Evolutionary conservation across 1,140 invertebrate genomes (phyloP), one percentile per base, ranked within the genome.

Genomic region (Pachypeltis micranthus): DNA sequence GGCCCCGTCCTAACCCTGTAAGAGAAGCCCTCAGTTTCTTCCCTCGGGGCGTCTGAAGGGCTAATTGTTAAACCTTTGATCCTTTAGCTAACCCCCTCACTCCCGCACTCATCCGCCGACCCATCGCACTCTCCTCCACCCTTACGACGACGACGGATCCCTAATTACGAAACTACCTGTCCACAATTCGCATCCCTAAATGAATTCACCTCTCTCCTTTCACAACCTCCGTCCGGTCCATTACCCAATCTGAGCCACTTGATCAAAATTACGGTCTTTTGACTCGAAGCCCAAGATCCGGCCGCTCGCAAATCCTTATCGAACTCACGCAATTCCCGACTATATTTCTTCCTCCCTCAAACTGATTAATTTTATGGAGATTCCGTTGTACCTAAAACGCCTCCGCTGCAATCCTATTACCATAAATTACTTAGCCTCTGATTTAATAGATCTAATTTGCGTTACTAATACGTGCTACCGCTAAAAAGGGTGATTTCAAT

Each of bases 41-140:
- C 57, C 57, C 57, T 59, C 27, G n/a, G 57, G 57, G 57, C n/a
- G 14, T 29, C 25, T 28, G 29, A 16, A n/a, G 47, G 26, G 31
- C 57, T 59, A 59, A 59, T 59, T 59, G 57, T 59, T 59, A 59
- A 59, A 59, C 57, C 57, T 59, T 59, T 59, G 57, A 59, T 59
- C 57, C 57, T 31, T 59, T 10, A 59, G 57, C 16, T 24, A 56
- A 16, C 25, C 21, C 44, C 44, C 44, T 23, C 44, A 3, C 44
- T 23, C 44, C n/a, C 24, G 24, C 44, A 47, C 7, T 2, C 44
- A 23, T 16, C n/a, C 44, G n/a, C n/a, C n/a, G n/a, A n/a, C n/a
- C n/a, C n/a, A n/a, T n/a, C n/a, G n/a, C n/a, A n/a, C n/a, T n/a
- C 31, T 39, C 47, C 47, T 4, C 47, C 47, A 7, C 7, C 47